These are phyloP conservation scores for Dissostichus mawsoni DNA, from an alignment of 2,113 vertebrate genomes.

Conservation along the genomic window DNA sequence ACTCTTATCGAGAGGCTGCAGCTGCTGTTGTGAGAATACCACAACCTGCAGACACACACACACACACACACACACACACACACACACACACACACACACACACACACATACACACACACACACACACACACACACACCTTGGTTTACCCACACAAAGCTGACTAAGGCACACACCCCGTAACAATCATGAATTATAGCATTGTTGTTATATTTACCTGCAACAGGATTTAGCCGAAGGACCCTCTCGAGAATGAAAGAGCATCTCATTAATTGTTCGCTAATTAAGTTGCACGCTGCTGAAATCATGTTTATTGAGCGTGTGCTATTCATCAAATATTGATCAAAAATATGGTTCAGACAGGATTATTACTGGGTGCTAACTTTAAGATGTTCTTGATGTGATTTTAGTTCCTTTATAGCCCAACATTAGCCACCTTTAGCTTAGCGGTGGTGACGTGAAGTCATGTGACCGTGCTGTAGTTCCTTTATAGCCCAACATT, in stretches of 20 bases:
- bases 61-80: conserved; percentile 45
- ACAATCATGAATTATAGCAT: conserved; percentile 37
- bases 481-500: too few species aligned
- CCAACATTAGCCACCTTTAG: too few species aligned
- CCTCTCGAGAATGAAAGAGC: conserved; percentile 12
- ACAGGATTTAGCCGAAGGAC: background rate
- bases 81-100: conserved; percentile 4
- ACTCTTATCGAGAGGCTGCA: conserved; percentile 81
- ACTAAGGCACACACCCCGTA: conserved; percentile 27
- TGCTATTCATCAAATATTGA: background rate
- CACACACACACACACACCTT: conserved; percentile 23
- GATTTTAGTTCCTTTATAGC: too few species aligned
- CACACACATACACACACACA: conserved; percentile 32
- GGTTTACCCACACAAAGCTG: conserved; percentile 34
- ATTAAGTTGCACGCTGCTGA: too few species aligned
- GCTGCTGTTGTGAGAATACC: conserved; percentile 71
- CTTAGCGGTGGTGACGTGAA: too few species aligned
- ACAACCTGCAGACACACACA: conserved; percentile 45
- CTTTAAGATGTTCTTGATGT: too few species aligned
- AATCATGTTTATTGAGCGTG: background rate
- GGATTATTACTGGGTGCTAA: background rate
- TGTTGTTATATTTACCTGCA: conserved; percentile 41
- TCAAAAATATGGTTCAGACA: background rate
- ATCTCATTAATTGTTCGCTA: too few species aligned
- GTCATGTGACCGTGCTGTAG: too few species aligned